A percentile compares a stretch with the other conserved stretches of the same genome.
Conservation (phyloP, 2,888 invertebrate genomes). For the Doris montereyensis region DNA sequence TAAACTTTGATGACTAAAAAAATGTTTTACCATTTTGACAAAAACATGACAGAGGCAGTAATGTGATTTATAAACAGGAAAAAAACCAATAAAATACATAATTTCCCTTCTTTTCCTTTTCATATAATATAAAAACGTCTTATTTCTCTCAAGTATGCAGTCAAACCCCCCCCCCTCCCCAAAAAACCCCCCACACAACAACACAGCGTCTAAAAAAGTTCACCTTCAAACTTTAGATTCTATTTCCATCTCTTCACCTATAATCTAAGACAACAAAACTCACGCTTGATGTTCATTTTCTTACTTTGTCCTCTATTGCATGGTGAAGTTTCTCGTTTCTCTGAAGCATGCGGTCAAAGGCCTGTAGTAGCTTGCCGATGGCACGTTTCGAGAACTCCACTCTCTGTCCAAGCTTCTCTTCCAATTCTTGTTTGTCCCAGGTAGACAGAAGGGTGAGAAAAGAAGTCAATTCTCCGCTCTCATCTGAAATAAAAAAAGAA, state of each 20-base stretch:
- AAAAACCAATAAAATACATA: too few relatives aligned
- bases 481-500: too few relatives aligned
- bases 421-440: constrained; percentile 97
- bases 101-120: too few relatives aligned
- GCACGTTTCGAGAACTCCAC: constrained; percentile 96
- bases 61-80: too few relatives aligned
- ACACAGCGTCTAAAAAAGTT: too few relatives aligned
- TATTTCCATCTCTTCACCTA: constrained; percentile 46
- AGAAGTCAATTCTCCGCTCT: constrained; percentile 92
- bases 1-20: too few relatives aligned
- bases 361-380: constrained; percentile 96
- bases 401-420: constrained; percentile 94
- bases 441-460: constrained; percentile 95
- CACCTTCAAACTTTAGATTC: constrained; percentile 33
- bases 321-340: constrained; percentile 94
- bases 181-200: too few relatives aligned
- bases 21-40: too few relatives aligned
- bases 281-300: constrained; percentile 28
- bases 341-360: constrained; percentile 95
- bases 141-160: too few relatives aligned
- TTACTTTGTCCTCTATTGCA: constrained; percentile 77
- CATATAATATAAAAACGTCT: too few relatives aligned
- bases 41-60: too few relatives aligned
- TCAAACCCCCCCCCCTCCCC: too few relatives aligned
- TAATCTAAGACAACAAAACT: constrained; percentile 39